Percentiles rank a stretch among this genome's conserved stretches.
Evolutionary conservation across 1,140 invertebrate species (phyloP).

Genomic region (Schlechtendalia chinensis): DNA sequence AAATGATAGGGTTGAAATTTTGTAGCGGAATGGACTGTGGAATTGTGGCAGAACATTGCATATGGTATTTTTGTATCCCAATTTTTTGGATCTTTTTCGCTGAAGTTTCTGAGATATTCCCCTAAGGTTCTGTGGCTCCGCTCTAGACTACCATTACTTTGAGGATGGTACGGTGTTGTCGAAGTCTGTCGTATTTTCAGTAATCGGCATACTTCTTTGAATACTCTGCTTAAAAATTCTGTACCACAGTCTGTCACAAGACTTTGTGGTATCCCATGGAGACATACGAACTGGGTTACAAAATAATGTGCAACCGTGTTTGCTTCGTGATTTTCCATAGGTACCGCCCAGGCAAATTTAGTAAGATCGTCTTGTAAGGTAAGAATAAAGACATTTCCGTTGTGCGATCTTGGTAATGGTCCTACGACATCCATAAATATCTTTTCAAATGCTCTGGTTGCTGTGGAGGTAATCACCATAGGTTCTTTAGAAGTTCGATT

Average conservation of each 20-base stretch:
- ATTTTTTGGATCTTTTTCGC: conserved; percentile 55
- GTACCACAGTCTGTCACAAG: not conserved
- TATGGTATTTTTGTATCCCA: conserved; percentile 55
- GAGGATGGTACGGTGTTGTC: not conserved
- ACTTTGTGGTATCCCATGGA: not conserved
- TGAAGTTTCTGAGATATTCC: conserved; percentile 57
- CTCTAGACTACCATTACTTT: conserved; percentile 53
- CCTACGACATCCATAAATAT: too few relatives aligned
- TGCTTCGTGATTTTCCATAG: too few relatives aligned
- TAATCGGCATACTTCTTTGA: not conserved
- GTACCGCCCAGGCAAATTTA: too few relatives aligned
- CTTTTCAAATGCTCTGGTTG: too few relatives aligned
- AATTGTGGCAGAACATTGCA: not conserved
- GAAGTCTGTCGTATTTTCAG: not conserved
- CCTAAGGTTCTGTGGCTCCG: conserved; percentile 56
- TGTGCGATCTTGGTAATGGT: too few relatives aligned
- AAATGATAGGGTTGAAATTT: not conserved
- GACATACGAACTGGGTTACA: not conserved
- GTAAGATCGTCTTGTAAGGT: too few relatives aligned
- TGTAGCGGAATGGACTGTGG: not conserved
- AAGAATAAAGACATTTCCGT: too few relatives aligned
- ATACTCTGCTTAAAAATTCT: not conserved
- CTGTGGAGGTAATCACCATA: not conserved
- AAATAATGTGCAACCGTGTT: conserved; percentile 42
- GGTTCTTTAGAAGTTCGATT: not conserved